These are phyloP conservation scores for Brachystomella parvula DNA, from an alignment of 1,140 invertebrate species.

Conservation along the genomic window DNA sequence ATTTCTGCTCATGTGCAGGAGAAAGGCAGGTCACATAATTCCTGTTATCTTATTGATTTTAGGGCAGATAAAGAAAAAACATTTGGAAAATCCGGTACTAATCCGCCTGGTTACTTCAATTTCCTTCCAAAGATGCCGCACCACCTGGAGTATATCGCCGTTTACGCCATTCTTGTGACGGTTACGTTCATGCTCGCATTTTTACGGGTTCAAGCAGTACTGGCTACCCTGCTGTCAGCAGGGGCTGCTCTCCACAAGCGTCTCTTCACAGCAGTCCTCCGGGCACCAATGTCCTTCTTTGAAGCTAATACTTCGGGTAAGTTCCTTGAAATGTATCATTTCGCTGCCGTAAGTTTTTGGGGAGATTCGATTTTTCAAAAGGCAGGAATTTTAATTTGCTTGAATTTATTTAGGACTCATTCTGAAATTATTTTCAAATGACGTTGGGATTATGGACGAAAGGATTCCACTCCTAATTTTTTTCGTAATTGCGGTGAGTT, in stretches of 20 bases:
- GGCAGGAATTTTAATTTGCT: no score
- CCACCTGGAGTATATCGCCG: background rate
- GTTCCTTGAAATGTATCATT: constrained; percentile 36
- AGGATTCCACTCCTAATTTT: constrained; percentile 22
- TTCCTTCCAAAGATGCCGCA: background rate
- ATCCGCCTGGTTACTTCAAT: background rate
- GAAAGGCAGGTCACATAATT: no score
- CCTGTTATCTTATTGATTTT: background rate
- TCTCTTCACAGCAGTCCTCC: constrained; percentile 68
- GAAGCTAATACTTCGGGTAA: constrained; percentile 66
- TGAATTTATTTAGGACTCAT: constrained; percentile 51
- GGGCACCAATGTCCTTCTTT: constrained; percentile 72
- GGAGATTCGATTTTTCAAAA: no score
- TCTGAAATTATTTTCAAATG: constrained; percentile 48
- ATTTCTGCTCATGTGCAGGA: background rate
- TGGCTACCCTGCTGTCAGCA: constrained; percentile 28
- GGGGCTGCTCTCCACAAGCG: constrained; percentile 57
- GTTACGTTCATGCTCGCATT: background rate
- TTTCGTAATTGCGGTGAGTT: constrained; percentile 25
- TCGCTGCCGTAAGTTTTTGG: no score
- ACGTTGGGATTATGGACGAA: constrained; percentile 31
- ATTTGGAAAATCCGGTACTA: background rate
- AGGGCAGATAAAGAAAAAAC: background rate
- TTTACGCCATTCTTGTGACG: background rate
- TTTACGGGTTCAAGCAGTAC: constrained; percentile 1